A percentile compares a stretch with the other conserved stretches of the same genome.
phyloP scores from a whole-genome alignment of 2,888 invertebrate species.

The Steromphala cineraria region DNA sequence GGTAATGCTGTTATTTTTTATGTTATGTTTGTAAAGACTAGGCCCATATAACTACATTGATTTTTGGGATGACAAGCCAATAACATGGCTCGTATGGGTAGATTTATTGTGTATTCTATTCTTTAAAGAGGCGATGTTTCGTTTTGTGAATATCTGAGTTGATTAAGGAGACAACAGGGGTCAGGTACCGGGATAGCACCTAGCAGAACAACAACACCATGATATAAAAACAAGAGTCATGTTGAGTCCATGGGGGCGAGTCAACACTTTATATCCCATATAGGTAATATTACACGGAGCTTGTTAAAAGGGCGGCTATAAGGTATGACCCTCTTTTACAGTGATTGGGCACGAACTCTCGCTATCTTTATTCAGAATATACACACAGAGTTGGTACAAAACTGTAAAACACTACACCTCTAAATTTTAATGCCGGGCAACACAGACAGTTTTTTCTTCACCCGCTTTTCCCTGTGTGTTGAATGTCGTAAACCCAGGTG shows the following conservation, averaged over 20 bases:
- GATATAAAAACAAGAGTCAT: no score
- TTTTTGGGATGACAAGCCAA: no score
- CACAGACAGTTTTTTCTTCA: not conserved
- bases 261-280: not conserved
- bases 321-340: not conserved
- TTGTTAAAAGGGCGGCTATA: not conserved
- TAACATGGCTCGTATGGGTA: no score
- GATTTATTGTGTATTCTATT: no score
- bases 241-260: not conserved
- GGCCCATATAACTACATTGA: no score
- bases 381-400: constrained; percentile 10
- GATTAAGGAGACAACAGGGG: no score
- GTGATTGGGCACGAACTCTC: not conserved
- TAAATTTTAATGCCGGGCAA: constrained; percentile 7
- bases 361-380: not conserved
- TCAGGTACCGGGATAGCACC: no score
- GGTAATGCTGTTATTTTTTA: no score
- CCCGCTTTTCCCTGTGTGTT: not conserved
- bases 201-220: no score
- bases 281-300: not conserved
- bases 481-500: not conserved
- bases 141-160: no score
- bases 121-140: no score
- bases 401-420: constrained; percentile 10
- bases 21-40: no score